These are phyloP conservation scores for Pyralis farinalis DNA, from an alignment of 2,888 invertebrate species.

Conservation along the genomic window DNA sequence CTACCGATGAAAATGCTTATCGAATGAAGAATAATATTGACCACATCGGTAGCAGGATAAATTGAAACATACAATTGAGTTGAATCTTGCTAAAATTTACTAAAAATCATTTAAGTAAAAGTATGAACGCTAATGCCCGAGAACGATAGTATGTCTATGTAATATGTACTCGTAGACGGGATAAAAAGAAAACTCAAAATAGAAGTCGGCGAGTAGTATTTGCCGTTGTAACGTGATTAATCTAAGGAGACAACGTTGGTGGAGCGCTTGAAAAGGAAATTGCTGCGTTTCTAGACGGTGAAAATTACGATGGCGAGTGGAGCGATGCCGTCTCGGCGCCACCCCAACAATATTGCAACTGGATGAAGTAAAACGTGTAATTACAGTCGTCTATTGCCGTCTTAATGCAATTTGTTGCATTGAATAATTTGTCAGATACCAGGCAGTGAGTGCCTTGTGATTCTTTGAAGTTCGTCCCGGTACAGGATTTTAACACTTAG, in stretches of 20 bases:
- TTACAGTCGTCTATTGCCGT: constrained; percentile 1
- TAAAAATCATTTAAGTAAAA: no score
- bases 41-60: no score
- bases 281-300: constrained; percentile 32
- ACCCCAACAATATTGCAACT: constrained; percentile 41
- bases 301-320: constrained; percentile 38
- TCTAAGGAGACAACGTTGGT: constrained; percentile 38
- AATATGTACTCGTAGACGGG: neutral
- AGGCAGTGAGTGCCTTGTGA: no score
- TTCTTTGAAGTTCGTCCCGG: no score
- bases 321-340: constrained; percentile 36
- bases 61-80: no score
- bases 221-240: constrained; percentile 45
- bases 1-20: no score
- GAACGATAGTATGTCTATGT: no score
- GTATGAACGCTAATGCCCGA: no score
- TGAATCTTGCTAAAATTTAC: no score
- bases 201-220: constrained; percentile 16
- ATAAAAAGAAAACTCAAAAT: constrained; percentile 24
- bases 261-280: constrained; percentile 51
- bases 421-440: neutral
- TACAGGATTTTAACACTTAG: no score
- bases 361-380: constrained; percentile 25
- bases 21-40: no score
- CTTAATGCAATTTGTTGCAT: constrained; percentile 2